These are phyloP conservation scores for Leptinotarsa defecta DNA, from an alignment of 1,140 invertebrate genomes.

Conservation along the genomic window DNA sequence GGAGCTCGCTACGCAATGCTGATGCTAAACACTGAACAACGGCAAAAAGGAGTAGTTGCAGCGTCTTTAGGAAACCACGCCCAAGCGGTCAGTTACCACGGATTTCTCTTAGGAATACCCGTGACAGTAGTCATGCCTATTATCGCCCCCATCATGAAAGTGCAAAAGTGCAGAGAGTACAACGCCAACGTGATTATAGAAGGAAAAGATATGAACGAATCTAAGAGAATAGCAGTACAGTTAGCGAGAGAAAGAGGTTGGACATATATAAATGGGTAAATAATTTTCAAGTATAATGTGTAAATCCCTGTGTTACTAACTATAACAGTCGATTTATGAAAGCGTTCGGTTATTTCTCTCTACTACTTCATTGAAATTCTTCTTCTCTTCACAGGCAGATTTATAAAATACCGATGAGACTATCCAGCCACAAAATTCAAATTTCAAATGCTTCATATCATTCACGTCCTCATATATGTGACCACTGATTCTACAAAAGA, in stretches of 20 bases:
- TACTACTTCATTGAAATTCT: too few relatives aligned
- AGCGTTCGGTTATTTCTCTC: too few relatives aligned
- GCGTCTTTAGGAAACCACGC: conserved; percentile 94
- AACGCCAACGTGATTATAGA: conserved; percentile 84
- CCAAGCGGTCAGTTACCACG: conserved; percentile 86
- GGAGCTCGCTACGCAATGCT: conserved; percentile 86
- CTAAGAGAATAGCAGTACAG: conserved; percentile 76
- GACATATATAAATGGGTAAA: conserved; percentile 84
- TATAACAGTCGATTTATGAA: too few relatives aligned
- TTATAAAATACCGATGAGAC: too few relatives aligned
- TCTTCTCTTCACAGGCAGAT: too few relatives aligned
- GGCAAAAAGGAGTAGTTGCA: conserved; percentile 81
- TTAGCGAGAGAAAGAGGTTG: conserved; percentile 72
- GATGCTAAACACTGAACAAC: conserved; percentile 73
- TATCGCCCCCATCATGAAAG: conserved; percentile 91
- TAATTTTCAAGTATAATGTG: not conserved
- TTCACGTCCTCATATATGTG: too few relatives aligned
- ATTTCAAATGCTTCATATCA: too few relatives aligned
- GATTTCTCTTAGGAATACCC: conserved; percentile 76
- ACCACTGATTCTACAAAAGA: too few relatives aligned
- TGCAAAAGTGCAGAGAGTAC: conserved; percentile 81
- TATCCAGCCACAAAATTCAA: too few relatives aligned
- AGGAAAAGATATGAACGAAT: conserved; percentile 85
- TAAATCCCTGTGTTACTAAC: not conserved
- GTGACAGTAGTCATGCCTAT: conserved; percentile 94